Percentiles rank a stretch among this genome's conserved stretches.
Evolutionary conservation across 2,113 vertebrate species (phyloP).

Genomic region (Pollachius pollachius): DNA sequence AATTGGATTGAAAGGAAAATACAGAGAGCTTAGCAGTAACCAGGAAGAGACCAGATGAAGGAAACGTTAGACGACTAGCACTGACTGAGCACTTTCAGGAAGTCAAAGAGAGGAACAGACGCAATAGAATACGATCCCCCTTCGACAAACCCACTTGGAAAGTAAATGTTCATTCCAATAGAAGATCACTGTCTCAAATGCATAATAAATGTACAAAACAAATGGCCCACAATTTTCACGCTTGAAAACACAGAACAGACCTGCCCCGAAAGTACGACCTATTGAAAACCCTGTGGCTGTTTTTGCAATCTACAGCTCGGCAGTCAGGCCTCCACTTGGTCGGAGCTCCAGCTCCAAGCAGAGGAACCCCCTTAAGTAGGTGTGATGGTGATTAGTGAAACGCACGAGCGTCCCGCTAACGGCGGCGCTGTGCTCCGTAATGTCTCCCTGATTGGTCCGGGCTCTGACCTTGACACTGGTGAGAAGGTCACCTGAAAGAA

Average conservation of each 20-base stretch:
- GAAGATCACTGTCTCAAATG: not conserved
- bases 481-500: not conserved
- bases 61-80: no score
- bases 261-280: slow-evolving; percentile 26
- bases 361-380: slow-evolving; percentile 32
- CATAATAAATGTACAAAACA: slow-evolving; percentile 30
- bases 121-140: not conserved
- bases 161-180: slow-evolving; percentile 15
- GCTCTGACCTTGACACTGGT: not conserved
- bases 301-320: slow-evolving; percentile 27
- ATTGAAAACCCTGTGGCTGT: slow-evolving; percentile 44
- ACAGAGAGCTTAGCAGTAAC: no score
- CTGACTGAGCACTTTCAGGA: not conserved
- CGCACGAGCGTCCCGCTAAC: slow-evolving; percentile 17
- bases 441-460: not conserved
- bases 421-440: not conserved
- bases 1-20: no score
- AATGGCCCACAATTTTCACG: slow-evolving; percentile 38
- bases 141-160: no score
- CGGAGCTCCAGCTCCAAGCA: slow-evolving; percentile 47
- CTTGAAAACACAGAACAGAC: slow-evolving; percentile 7
- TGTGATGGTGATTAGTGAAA: slow-evolving; percentile 7
- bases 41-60: no score
- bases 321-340: slow-evolving; percentile 22
- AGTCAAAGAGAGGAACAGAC: slow-evolving; percentile 3